Conservation (phyloP, 1,140 invertebrate genomes). For the Drosophila punjabiensis region DNA sequence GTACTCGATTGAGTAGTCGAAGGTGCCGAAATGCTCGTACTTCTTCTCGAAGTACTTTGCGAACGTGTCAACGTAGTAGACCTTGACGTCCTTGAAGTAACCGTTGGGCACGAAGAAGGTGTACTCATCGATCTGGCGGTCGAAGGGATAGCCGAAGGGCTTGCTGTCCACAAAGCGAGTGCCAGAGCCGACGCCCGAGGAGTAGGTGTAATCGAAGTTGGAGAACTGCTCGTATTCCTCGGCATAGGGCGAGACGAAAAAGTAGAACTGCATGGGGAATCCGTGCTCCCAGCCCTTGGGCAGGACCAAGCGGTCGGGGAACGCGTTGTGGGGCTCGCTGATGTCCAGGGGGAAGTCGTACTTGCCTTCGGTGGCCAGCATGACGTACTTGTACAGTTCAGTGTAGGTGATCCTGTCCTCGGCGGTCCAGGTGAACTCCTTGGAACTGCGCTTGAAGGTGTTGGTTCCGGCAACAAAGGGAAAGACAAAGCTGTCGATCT, state of each 20-base stretch:
- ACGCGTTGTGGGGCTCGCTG: conserved; percentile 86
- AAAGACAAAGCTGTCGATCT: conserved; percentile 90
- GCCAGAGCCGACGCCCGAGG: conserved; percentile 71
- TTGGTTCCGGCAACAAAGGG: conserved; percentile 89
- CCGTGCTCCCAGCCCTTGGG: conserved; percentile 88
- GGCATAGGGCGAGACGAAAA: conserved; percentile 85
- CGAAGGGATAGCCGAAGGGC: conserved; percentile 85
- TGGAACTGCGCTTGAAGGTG: conserved; percentile 88
- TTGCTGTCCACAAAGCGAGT: conserved; percentile 72
- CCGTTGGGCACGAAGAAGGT: conserved; percentile 83
- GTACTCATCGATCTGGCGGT: conserved; percentile 82
- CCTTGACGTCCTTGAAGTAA: conserved; percentile 83
- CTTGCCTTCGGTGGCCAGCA: conserved; percentile 85
- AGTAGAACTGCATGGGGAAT: conserved; percentile 88
- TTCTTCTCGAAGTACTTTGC: conserved; percentile 82
- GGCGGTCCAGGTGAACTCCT: conserved; percentile 88
- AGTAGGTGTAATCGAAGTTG: conserved; percentile 67
- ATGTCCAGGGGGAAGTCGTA: conserved; percentile 86
- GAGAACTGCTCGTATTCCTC: conserved; percentile 75
- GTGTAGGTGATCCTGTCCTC: conserved; percentile 88
- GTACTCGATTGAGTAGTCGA: conserved; percentile 68
- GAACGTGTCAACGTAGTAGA: conserved; percentile 85
- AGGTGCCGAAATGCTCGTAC: conserved; percentile 65
- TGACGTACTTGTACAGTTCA: conserved; percentile 87
- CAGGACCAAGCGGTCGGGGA: conserved; percentile 87